These are phyloP conservation scores for Protodeltote pygarga DNA, from an alignment of 2,888 invertebrate species.

Conservation along the genomic window DNA sequence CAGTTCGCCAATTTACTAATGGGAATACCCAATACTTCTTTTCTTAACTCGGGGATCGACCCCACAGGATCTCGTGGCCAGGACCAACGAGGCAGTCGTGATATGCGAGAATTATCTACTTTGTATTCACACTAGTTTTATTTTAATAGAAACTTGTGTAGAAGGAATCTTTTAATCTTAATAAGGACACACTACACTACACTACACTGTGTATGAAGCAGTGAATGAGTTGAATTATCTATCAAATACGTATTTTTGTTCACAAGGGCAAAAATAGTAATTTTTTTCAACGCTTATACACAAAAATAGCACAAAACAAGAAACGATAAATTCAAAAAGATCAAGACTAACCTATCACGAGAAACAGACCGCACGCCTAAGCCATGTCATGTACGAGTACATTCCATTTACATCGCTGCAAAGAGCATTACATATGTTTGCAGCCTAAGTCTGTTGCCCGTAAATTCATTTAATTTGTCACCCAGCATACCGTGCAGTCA, in stretches of 20 bases:
- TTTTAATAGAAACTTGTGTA: too few relatives aligned
- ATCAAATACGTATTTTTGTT: not conserved
- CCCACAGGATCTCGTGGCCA: too few relatives aligned
- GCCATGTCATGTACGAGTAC: slow-evolving; percentile 36
- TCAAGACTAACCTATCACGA: slow-evolving; percentile 34
- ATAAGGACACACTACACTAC: too few relatives aligned
- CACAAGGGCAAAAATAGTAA: not conserved
- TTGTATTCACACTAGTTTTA: too few relatives aligned
- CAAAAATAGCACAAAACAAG: slow-evolving; percentile 15
- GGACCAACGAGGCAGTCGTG: too few relatives aligned
- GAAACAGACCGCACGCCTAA: slow-evolving; percentile 16
- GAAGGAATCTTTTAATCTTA: too few relatives aligned
- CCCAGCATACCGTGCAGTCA: slow-evolving; percentile 59
- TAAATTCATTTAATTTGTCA: slow-evolving; percentile 77
- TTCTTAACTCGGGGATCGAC: too few relatives aligned
- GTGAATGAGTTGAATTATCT: too few relatives aligned
- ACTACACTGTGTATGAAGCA: too few relatives aligned
- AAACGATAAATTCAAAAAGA: slow-evolving; percentile 33
- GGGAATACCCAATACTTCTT: too few relatives aligned
- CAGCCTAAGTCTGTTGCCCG: slow-evolving; percentile 52
- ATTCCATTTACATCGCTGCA: slow-evolving; percentile 31
- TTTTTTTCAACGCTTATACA: slow-evolving; percentile 10
- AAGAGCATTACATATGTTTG: slow-evolving; percentile 41
- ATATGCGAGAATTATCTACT: too few relatives aligned
- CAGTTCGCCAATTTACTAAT: too few relatives aligned